Base-by-base conservation (phyloP, 2,797 vertebrate genomes). In the Acrocephalus scirpaceus region DNA sequence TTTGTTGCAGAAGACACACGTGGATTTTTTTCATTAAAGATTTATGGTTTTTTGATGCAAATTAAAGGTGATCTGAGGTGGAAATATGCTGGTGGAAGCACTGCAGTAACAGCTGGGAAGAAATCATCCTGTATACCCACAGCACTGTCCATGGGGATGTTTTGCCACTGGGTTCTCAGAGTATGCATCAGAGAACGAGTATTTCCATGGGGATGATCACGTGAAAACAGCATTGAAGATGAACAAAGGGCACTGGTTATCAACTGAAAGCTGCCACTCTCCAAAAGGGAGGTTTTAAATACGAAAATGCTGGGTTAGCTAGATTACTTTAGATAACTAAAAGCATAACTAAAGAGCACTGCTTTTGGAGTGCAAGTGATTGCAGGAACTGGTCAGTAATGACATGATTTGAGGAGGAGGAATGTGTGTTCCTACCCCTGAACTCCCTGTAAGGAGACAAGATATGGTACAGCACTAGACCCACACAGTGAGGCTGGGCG, bases 41-140 rank as follows among this genome's bases (percentile, higher is more conserved):
- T 78, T 78, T 65, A 53, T 62, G 44, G n/a, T 62, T 80, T 77
- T 65, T 50, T 95, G 50, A 80, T 62, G 42, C 32, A 86, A 90
- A 91, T 36, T 72, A 58, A 86, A 91, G 50, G 69, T 53, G 54
- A 65, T 45, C 18, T 42, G 48, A 60, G 70, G n/a, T 69, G 10
- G 81, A 85, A 86, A 54, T 40, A 10, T 11, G 77, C 42, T 76
- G 77, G 50, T 75, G 44, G 78, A 84, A 88, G 67, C 75, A 80
- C 0, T 80, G 36, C 85, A 77, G 26, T 36, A 86, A 75, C 57
- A 91, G 66, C 54, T 84, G 58, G 48, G 26, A 86, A 45, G 40
- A 86, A 80, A 22, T 18, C n/a, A 61, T 57, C 25, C 67, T 38
- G 6, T 36, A 56, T 8, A 65, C 2, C 30, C 40, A 66, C 61